Evolutionary conservation across 2,888 invertebrate genomes (phyloP).

Genomic region (Nephrotoma appendiculata): DNA sequence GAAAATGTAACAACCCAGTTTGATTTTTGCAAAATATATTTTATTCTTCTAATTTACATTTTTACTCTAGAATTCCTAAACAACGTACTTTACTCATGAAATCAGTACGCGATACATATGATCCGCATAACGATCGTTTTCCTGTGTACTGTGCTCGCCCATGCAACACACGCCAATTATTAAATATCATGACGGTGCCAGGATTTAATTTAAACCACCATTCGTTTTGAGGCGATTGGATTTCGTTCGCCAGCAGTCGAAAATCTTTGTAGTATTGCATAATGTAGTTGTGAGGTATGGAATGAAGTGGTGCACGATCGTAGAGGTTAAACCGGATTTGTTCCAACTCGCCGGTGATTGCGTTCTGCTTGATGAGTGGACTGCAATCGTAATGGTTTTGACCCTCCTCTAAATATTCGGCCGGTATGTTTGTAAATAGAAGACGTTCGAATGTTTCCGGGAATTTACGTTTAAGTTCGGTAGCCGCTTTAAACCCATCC

Average conservation of each 20-base stretch:
- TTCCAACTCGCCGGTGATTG: slow-evolving; percentile 37
- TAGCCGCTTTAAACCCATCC: slow-evolving; percentile 57
- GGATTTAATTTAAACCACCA: slow-evolving; percentile 48
- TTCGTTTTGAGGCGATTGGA: slow-evolving; percentile 36
- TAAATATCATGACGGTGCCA: slow-evolving; percentile 55
- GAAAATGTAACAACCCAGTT: no score
- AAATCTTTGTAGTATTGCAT: slow-evolving; percentile 46
- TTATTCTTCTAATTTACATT: not conserved
- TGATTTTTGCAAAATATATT: not conserved
- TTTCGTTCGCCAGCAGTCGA: slow-evolving; percentile 36
- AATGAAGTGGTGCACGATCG: slow-evolving; percentile 39
- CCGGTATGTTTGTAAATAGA: slow-evolving; percentile 39
- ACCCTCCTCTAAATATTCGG: slow-evolving; percentile 49
- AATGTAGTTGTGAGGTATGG: slow-evolving; percentile 38
- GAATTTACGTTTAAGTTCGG: slow-evolving; percentile 35
- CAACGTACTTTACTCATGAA: slow-evolving; percentile 45
- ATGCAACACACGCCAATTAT: slow-evolving; percentile 67
- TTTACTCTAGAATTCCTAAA: not conserved
- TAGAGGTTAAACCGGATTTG: slow-evolving; percentile 38
- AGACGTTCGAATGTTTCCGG: slow-evolving; percentile 45
- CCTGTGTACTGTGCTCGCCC: slow-evolving; percentile 57
- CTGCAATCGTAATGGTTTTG: slow-evolving; percentile 41
- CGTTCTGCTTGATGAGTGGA: slow-evolving; percentile 43
- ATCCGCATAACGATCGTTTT: slow-evolving; percentile 47
- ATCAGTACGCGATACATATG: slow-evolving; percentile 58